Evolutionary conservation across 2,797 vertebrate genomes (phyloP), one percentile per base, ranked within the genome.

Genomic region (Scolopax rusticola): DNA sequence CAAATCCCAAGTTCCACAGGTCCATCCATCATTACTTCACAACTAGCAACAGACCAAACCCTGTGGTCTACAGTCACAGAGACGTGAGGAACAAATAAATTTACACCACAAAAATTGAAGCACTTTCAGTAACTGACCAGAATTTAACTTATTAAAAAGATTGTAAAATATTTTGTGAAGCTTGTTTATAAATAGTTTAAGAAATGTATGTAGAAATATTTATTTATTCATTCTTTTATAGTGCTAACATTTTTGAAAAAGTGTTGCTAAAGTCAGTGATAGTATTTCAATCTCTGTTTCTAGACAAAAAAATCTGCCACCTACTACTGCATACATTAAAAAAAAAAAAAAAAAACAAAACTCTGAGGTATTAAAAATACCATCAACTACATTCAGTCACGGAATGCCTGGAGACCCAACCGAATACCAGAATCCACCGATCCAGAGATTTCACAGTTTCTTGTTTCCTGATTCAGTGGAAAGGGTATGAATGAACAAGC

Each of bases 381-480:
- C 87, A 59, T 84, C 87, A 91, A 25, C n/a, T 61, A 40, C 30
- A 57, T 79, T 94, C 59, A 69, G 13, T 48, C 54, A 74, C 2
- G 0, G 68, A 64, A 86, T 36, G 54, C 41, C 40, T 47, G 73
- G 53, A 84, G 60, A 89, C 87, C 53, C 30, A 36, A 63, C 81
- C 67, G 45, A 69, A 87, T 70, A 76, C 67, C 40, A 81, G 82
- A 85, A 92, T 92, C 43, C 64, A 81, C 80, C 57, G 84, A 90
- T 61, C 60, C 88, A 94, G 82, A 89, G 90, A 93, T 96, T 94
- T 94, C 92, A 96, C 93, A 84, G 80, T 80, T 96, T 69, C 57
- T 94, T 94, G 73, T 95, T 95, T 89, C 79, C 27, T 90, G 95
- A 94, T 93, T 94, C 91, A 94, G 82, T 96, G 89, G 83, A 96